Base-by-base conservation (phyloP, 2,113 vertebrate species). In the Mobula hypostoma region DNA sequence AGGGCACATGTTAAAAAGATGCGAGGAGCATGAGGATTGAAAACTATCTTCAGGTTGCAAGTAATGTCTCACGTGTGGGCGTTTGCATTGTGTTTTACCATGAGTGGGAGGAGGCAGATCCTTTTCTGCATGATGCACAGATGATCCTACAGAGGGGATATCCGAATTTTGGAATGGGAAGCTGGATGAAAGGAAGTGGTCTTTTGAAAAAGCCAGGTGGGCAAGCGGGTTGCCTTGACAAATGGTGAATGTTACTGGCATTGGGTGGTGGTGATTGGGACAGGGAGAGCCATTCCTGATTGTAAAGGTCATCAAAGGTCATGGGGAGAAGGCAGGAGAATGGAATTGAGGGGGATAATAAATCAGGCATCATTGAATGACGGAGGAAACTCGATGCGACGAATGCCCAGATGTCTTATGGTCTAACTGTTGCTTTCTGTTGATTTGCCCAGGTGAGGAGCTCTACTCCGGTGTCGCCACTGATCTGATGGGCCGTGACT, bases 401-500 rank as follows among this genome's bases (percentile, higher is more conserved):
- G 1, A 48, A 48, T 48, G 1, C 2, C 48, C 48, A 4, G 3
- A 48, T 48, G 48, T 48, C 48, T 48, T 48, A 2, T 48, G 48
- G 48, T 48, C 48, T 12, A 85, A 61, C 58, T 15, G 12, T 74
- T 56, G 36, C 82, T 27, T 66, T 36, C 29, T 79, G 19, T 74
- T 61, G 80, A 1, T 94, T 82, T 8, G 2, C 7, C 32, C 95
- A 99, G 99, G 98, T 6, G 97, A 98, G 95, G 99, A 99, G 96
- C 96, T 99, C 3, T 99, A 99, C 94, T 98, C 99, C 0, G 99
- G 99, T 0, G 99, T 99, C 94, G 98, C 99, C 24, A 99, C 99
- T 4, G 99, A 99, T 95, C 96, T 99, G 95, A 99, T 99, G 99
- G 99, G 99, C 70, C 97, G 99, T n/a, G 99, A 99, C 97, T 99